phyloP scores from a whole-genome alignment of 2,797 vertebrate genomes.

The Dicrostonyx torquatus region DNA sequence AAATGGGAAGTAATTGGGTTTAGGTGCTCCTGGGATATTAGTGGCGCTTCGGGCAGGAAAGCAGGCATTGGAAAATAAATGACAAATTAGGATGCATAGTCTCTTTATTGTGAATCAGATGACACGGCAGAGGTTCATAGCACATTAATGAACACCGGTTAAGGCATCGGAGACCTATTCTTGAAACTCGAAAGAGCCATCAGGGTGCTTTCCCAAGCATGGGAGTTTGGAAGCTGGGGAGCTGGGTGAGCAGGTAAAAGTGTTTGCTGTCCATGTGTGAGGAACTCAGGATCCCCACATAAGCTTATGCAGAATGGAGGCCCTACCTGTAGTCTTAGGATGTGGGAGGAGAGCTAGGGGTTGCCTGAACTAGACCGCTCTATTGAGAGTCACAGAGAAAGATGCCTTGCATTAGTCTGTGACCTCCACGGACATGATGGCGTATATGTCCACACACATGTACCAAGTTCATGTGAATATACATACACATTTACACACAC shows the following conservation, averaged over 20 bases:
- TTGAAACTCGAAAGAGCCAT: background rate
- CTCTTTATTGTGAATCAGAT: slow-evolving; percentile 73
- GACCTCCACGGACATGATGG: too few relatives aligned
- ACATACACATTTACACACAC: background rate
- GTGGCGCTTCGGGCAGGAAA: slow-evolving; percentile 75
- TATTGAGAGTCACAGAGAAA: background rate
- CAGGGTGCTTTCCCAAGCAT: background rate
- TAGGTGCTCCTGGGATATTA: slow-evolving; percentile 79
- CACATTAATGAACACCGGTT: slow-evolving; percentile 56
- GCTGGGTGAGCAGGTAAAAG: background rate
- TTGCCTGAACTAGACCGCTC: too few relatives aligned
- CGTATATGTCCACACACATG: background rate
- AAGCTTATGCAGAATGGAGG: background rate
- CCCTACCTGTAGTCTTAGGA: too few relatives aligned
- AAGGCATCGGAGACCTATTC: slow-evolving; percentile 25
- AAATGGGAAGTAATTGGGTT: slow-evolving; percentile 81
- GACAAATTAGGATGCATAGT: slow-evolving; percentile 74
- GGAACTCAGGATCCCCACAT: too few relatives aligned
- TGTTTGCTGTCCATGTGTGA: fast-evolving
- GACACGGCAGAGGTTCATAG: slow-evolving; percentile 56
- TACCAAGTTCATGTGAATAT: background rate
- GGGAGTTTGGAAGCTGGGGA: background rate
- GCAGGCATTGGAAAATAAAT: slow-evolving; percentile 80
- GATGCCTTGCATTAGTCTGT: background rate
- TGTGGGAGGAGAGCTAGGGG: background rate